Conservation (phyloP, 2,888 invertebrate species). For the Pyrgus malvae region DNA sequence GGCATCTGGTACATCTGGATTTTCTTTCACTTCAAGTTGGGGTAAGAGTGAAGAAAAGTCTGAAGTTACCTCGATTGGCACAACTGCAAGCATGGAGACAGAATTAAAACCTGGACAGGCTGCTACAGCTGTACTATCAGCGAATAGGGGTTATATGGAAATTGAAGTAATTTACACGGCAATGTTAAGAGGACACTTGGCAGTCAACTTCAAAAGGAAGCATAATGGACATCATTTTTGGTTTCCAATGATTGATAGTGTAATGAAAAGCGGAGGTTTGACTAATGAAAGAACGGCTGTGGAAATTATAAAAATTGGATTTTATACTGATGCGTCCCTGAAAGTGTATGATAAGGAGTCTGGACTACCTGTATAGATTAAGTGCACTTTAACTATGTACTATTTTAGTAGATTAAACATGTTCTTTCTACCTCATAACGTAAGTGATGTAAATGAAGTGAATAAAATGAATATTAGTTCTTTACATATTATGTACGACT, state of each 20-base stretch:
- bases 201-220: constrained; percentile 53
- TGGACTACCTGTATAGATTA: constrained; percentile 43
- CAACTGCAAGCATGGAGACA: constrained; percentile 55
- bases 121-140: constrained; percentile 56
- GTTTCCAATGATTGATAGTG: constrained; percentile 50
- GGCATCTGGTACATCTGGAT: constrained; percentile 48
- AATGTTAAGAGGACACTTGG: constrained; percentile 56
- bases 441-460: no score
- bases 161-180: constrained; percentile 54
- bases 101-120: constrained; percentile 58
- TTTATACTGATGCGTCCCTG: constrained; percentile 54
- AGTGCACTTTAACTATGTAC: neutral
- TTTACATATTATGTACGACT: no score
- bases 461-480: no score
- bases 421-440: neutral
- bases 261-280: constrained; percentile 50
- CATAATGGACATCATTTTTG: constrained; percentile 60
- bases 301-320: constrained; percentile 54
- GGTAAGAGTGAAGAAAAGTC: constrained; percentile 58
- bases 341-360: constrained; percentile 57
- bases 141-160: constrained; percentile 53
- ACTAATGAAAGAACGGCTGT: constrained; percentile 45
- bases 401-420: no score
- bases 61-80: constrained; percentile 54
- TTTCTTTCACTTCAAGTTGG: constrained; percentile 55